These are phyloP conservation scores for Leguminivora glycinivorella DNA, from an alignment of 1,140 invertebrate genomes.

Conservation along the genomic window DNA sequence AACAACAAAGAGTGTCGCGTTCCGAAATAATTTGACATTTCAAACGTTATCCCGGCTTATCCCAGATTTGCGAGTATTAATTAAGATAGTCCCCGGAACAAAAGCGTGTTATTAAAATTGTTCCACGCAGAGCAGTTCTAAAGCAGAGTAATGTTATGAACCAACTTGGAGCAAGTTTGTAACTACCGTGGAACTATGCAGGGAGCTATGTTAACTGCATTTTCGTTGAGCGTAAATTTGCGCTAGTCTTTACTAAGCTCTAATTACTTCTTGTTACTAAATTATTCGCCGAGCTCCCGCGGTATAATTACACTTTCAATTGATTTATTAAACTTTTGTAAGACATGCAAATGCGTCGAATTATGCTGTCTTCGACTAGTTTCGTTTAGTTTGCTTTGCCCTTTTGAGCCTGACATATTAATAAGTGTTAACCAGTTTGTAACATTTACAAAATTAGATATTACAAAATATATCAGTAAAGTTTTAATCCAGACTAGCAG, in stretches of 20 bases:
- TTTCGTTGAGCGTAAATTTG: slow-evolving; percentile 56
- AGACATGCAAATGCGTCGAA: slow-evolving; percentile 38
- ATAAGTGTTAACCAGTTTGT: not conserved
- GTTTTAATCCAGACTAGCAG: not conserved
- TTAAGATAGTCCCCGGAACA: slow-evolving; percentile 21
- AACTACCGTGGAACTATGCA: slow-evolving; percentile 41
- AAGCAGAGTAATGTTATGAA: slow-evolving; percentile 12
- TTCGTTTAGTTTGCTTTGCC: not conserved
- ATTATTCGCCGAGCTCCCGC: slow-evolving; percentile 45
- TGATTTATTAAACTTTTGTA: slow-evolving; percentile 43
- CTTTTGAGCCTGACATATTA: not conserved
- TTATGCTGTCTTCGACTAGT: slow-evolving; percentile 28
- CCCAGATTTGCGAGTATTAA: slow-evolving; percentile 26
- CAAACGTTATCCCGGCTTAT: slow-evolving; percentile 9
- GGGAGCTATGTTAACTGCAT: slow-evolving; percentile 43
- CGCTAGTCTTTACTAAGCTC: slow-evolving; percentile 41
- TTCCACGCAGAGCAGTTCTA: slow-evolving; percentile 22
- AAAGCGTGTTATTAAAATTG: slow-evolving; percentile 26
- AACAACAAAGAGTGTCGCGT: slow-evolving; percentile 7
- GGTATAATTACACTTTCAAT: slow-evolving; percentile 41
- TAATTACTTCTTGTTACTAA: slow-evolving; percentile 57
- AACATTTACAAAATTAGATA: not conserved
- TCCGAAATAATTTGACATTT: slow-evolving; percentile 17
- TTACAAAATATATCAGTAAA: not conserved
- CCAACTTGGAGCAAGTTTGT: slow-evolving; percentile 14